Conservation (phyloP, 2,888 invertebrate species). For the Harpalus rufipes region DNA sequence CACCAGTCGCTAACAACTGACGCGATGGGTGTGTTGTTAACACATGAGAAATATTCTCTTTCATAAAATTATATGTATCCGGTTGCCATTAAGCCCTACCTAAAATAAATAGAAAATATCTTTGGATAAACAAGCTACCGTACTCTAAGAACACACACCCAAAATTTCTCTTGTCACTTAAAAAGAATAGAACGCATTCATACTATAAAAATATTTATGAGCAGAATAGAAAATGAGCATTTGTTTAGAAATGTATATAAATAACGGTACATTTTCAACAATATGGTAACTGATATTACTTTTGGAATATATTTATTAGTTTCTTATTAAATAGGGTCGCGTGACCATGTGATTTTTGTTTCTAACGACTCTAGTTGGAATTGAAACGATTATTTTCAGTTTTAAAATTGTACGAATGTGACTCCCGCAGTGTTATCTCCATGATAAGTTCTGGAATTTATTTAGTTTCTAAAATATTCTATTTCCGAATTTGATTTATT, state of each 20-base stretch:
- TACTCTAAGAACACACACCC: conserved; percentile 23
- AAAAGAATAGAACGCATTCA: background rate
- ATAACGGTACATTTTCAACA: background rate
- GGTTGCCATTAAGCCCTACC: conserved; percentile 61
- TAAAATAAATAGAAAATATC: conserved; percentile 62
- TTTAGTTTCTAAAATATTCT: too few species aligned
- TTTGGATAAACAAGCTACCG: conserved; percentile 53
- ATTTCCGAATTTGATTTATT: too few species aligned
- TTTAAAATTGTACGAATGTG: too few species aligned
- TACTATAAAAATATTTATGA: conserved; percentile 12
- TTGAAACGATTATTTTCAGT: too few species aligned
- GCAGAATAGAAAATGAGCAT: conserved; percentile 4
- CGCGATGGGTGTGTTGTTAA: conserved; percentile 56
- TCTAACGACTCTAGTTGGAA: too few species aligned
- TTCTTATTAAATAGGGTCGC: too few species aligned
- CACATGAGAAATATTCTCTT: conserved; percentile 57
- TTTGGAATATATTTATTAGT: too few species aligned
- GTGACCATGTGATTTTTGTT: too few species aligned
- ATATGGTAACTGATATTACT: background rate
- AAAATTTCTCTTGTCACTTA: conserved; percentile 42
- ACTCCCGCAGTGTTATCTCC: too few species aligned
- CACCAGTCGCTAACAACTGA: conserved; percentile 29
- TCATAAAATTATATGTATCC: conserved; percentile 62
- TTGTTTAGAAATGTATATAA: background rate
- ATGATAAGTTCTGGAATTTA: too few species aligned